Percentiles rank a stretch among this genome's conserved stretches.
These are phyloP conservation scores for Notothenia rossii DNA, from an alignment of 2,113 vertebrate genomes.

Conservation along the genomic window DNA sequence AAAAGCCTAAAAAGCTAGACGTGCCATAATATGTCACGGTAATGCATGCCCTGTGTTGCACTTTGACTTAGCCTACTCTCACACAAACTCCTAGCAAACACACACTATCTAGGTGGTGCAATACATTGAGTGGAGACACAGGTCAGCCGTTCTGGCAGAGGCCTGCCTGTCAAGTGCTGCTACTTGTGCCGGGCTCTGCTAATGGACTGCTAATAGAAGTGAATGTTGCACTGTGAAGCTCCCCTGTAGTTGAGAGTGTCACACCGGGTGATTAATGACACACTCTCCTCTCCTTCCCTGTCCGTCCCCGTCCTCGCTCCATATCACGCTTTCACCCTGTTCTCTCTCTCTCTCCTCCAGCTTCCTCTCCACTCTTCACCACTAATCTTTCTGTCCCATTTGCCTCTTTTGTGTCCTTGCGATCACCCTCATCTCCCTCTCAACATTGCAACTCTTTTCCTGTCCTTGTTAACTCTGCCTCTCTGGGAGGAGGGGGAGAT, in stretches of 20 bases:
- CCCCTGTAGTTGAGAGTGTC: constrained; percentile 73
- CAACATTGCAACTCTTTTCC: neutral
- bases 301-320: constrained; percentile 64
- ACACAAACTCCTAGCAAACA: constrained; percentile 18
- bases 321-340: constrained; percentile 50
- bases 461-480: constrained; percentile 2
- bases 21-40: constrained; percentile 33
- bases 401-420: constrained; percentile 54
- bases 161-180: constrained; percentile 78
- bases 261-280: constrained; percentile 85
- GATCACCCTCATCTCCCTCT: constrained; percentile 39
- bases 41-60: constrained; percentile 41
- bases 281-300: constrained; percentile 67
- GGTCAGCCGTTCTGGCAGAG: constrained; percentile 73
- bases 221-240: constrained; percentile 78
- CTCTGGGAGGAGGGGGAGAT: constrained; percentile 31
- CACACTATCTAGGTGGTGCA: constrained; percentile 51
- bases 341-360: constrained; percentile 23
- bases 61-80: constrained; percentile 37
- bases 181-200: constrained; percentile 80
- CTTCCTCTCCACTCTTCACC: constrained; percentile 39
- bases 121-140: constrained; percentile 56
- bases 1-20: constrained; percentile 48
- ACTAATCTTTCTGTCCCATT: constrained; percentile 47
- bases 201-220: constrained; percentile 88